Conservation (phyloP, 2,797 vertebrate genomes). For the Trachops cirrhosus region DNA sequence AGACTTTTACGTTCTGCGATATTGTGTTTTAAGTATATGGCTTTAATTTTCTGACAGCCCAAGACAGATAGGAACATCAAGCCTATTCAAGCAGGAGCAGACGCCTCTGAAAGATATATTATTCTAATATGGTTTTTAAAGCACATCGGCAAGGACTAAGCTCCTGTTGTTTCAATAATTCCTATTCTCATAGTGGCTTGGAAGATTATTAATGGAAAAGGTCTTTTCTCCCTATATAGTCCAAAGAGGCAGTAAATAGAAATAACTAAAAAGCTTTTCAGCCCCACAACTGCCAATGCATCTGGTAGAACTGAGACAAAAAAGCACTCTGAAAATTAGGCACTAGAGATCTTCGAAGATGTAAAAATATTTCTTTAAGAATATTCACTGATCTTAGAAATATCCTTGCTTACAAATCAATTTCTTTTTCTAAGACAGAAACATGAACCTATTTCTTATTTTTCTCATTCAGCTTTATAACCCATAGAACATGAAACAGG, state of each 20-base stretch:
- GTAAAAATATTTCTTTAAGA: not conserved
- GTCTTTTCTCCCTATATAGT: not conserved
- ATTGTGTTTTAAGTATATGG: slow-evolving; percentile 2
- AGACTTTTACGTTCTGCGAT: slow-evolving; percentile 12
- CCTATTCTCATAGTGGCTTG: not conserved
- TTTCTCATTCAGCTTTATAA: slow-evolving; percentile 37
- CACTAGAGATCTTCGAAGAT: not conserved
- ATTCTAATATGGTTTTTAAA: slow-evolving; percentile 35
- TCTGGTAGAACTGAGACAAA: slow-evolving; percentile 11
- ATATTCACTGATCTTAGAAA: slow-evolving; percentile 10
- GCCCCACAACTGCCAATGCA: not conserved
- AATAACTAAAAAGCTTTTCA: slow-evolving; percentile 39
- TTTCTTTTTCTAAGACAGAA: slow-evolving; percentile 8
- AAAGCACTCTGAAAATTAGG: slow-evolving; percentile 30
- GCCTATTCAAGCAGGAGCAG: not conserved
- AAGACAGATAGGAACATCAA: slow-evolving; percentile 17
- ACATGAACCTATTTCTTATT: not conserved
- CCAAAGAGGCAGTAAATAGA: slow-evolving; percentile 33
- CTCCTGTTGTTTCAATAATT: slow-evolving; percentile 7
- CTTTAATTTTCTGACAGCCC: slow-evolving; percentile 49
- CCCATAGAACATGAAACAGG: not conserved
- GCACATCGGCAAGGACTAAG: not conserved
- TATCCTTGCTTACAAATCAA: not conserved
- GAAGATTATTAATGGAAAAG: slow-evolving; percentile 37
- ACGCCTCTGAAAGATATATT: slow-evolving; percentile 24